phyloP scores from a whole-genome alignment of 2,113 vertebrate species.

The Stictonetta naevosa region DNA sequence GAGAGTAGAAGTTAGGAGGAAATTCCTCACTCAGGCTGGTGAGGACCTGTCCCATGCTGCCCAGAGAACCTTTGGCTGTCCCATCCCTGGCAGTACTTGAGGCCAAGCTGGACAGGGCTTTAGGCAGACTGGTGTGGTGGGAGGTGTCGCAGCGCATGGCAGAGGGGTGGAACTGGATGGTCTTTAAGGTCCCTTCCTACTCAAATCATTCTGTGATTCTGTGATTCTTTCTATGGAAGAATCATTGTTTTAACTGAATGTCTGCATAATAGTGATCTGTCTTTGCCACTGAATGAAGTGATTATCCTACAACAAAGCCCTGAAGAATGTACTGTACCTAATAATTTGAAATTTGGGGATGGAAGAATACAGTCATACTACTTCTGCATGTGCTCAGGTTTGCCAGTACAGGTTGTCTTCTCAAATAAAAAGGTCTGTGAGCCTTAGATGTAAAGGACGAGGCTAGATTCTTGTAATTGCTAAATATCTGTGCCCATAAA shows the following conservation, averaged over 20 bases:
- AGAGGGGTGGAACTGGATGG: no score
- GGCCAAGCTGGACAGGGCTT: no score
- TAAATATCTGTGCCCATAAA: neutral
- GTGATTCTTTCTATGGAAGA: neutral
- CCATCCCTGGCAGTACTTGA: no score
- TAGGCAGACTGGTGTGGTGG: no score
- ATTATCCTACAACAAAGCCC: neutral
- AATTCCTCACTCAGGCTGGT: no score
- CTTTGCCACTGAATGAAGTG: neutral
- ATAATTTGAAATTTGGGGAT: neutral
- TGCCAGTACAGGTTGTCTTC: neutral
- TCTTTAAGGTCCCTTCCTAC: no score
- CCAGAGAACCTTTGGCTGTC: no score
- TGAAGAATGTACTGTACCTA: neutral
- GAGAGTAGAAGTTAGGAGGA: no score
- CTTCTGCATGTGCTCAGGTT: neutral
- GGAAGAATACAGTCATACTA: neutral
- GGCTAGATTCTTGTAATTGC: neutral
- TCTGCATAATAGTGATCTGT: neutral
- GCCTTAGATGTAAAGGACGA: neutral
- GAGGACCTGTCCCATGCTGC: no score
- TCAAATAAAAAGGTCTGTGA: neutral
- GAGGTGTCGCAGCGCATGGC: no score
- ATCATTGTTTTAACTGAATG: neutral
- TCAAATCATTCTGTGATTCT: no score